Percentiles rank a stretch among this genome's conserved stretches.
Conservation (phyloP, 1,140 invertebrate genomes). For the Agraylea sexmaculata region DNA sequence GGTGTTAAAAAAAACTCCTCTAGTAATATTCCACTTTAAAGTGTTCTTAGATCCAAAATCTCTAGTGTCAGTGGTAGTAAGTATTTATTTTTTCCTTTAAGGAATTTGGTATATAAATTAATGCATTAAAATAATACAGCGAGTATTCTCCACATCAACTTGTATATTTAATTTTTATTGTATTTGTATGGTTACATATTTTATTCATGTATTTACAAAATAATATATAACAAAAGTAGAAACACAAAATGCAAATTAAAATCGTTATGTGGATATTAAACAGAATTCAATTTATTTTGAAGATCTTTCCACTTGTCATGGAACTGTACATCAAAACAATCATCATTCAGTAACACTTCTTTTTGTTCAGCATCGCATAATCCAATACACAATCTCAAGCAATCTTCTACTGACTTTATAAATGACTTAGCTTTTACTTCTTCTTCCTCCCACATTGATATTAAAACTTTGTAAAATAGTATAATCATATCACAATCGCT, state of each 20-base stretch:
- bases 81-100: too few species aligned
- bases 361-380: slow-evolving; percentile 12
- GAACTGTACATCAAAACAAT: slow-evolving; percentile 14
- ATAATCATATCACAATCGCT: slow-evolving; percentile 10
- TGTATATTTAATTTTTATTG: too few species aligned
- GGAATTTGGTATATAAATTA: too few species aligned
- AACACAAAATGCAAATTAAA: neutral
- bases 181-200: neutral
- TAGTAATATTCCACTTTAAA: too few species aligned
- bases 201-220: slow-evolving; percentile 2
- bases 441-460: neutral
- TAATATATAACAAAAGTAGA: neutral
- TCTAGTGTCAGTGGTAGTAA: too few species aligned
- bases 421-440: slow-evolving; percentile 1
- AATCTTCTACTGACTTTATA: slow-evolving; percentile 4
- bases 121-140: too few species aligned
- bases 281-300: too few species aligned
- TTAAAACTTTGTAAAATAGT: slow-evolving; percentile 13
- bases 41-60: too few species aligned
- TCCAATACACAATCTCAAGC: slow-evolving; percentile 10
- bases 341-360: slow-evolving; percentile 10
- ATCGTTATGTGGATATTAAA: too few species aligned
- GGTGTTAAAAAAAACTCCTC: too few species aligned
- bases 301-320: slow-evolving; percentile 8
- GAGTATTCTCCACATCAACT: too few species aligned